A percentile compares a stretch with the other conserved stretches of the same genome.
Conservation (phyloP, 2,113 vertebrate species). For the Malurus alboscapulatus region DNA sequence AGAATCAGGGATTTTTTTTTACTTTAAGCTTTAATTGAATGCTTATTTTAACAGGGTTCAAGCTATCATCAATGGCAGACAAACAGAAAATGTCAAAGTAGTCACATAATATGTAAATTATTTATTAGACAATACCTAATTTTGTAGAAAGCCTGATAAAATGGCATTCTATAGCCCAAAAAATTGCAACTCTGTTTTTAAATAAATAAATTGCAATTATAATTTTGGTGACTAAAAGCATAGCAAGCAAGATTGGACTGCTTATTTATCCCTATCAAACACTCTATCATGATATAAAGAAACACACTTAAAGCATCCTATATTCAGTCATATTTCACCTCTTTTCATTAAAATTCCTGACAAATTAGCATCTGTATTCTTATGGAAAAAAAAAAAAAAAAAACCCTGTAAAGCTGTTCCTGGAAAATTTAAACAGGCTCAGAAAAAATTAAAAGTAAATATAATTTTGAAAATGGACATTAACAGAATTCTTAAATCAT, state of each 20-base stretch:
- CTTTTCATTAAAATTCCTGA: not conserved
- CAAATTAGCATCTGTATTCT: not conserved
- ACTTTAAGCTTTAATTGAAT: not conserved
- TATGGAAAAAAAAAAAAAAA: not conserved
- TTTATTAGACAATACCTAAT: not conserved
- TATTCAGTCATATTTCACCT: not conserved
- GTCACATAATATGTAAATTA: not conserved
- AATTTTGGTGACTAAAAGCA: not conserved
- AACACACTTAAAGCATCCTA: not conserved
- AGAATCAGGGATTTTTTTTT: not conserved
- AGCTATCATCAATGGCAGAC: not conserved
- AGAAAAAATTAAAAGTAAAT: not conserved
- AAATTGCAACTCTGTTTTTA: not conserved
- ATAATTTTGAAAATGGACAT: not conserved
- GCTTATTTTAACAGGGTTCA: not conserved
- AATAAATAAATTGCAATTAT: not conserved
- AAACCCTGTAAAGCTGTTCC: not conserved
- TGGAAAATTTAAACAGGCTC: not conserved
- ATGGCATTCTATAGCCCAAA: rapidly evolving
- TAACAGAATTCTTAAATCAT: not conserved
- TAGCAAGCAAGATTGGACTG: not conserved
- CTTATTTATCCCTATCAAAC: not conserved
- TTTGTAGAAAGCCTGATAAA: not conserved
- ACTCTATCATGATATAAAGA: not conserved
- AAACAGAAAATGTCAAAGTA: not conserved